Evolutionary conservation across 2,888 invertebrate genomes (phyloP), one percentile per base, ranked within the genome.

Genomic region (Bruchidius siliquastri): DNA sequence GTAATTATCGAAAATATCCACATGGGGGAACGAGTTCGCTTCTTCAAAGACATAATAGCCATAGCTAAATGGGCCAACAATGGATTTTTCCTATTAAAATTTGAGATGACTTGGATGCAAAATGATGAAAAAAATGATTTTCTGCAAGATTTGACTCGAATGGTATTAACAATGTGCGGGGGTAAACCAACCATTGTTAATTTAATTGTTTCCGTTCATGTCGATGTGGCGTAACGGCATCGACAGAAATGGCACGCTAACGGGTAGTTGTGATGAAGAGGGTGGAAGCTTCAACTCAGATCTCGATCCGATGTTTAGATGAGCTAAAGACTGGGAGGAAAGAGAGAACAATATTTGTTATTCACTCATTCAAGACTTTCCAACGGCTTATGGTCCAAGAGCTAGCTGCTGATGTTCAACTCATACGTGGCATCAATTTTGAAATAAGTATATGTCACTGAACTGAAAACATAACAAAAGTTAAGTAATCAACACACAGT

Each of bases 101-200:
- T 21, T 21, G 68, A 2, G 68, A 68, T 68, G 68, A 68, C 22
- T 30, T 71, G 21, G 21, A 71, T 67, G 22, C 71, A 67, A 67
- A 66, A 67, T 67, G 67, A 71, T 71, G 20, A n/a, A 85, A 86
- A 86, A 49, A 85, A 83, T 84, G 83, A 85, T 86, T 86, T 86
- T 87, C 86, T 86, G 85, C 85, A 86, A 86, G 87, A 86, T 86
- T 86, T 86, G 83, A 81, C 83, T 81, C 84, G 85, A 86, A 86
- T 86, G 79, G 84, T 82, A 81, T 82, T 82, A 83, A 82, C 82
- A 84, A 84, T 83, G 83, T 83, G 84, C 83, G 82, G 76, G 85
- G 84, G 85, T 86, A 86, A 87, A 86, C 86, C 86, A 85, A 86
- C 86, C 86, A 87, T 87, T 87, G 86, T 87, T 85, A 84, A 86